Percentiles rank a stretch among this genome's conserved stretches.
Conservation (phyloP, 2,888 invertebrate genomes). For the Tipula unca region DNA sequence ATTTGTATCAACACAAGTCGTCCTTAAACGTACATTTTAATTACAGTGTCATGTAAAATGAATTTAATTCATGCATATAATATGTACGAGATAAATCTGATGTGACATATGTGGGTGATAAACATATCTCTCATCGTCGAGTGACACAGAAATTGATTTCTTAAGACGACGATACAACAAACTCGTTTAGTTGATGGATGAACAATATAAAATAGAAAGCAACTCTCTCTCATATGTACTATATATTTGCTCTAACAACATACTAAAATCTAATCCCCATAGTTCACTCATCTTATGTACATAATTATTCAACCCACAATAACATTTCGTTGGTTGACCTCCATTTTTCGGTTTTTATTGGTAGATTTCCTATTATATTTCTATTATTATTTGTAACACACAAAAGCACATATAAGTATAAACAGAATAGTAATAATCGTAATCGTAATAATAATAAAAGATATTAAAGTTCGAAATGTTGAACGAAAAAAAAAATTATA, state of each 20-base stretch:
- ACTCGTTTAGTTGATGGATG: not conserved
- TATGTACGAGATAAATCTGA: too few relatives aligned
- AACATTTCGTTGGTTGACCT: not conserved
- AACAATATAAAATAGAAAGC: not conserved
- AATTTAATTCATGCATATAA: too few relatives aligned
- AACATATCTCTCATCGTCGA: too few relatives aligned
- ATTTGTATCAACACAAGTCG: too few relatives aligned
- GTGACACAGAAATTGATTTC: not conserved
- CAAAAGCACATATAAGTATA: not conserved
- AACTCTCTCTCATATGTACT: not conserved
- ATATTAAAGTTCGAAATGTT: too few relatives aligned
- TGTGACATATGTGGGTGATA: too few relatives aligned
- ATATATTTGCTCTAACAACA: not conserved
- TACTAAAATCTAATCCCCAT: not conserved
- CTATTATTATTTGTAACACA: not conserved
- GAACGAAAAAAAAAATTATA: not conserved
- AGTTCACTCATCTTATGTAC: not conserved
- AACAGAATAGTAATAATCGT: too few relatives aligned
- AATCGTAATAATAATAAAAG: too few relatives aligned
- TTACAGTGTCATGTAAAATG: too few relatives aligned
- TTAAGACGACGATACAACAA: not conserved
- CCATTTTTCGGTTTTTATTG: not conserved
- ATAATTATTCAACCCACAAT: not conserved
- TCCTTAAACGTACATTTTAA: too few relatives aligned
- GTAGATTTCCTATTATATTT: not conserved